phyloP scores from a whole-genome alignment of 2,797 vertebrate genomes.

The Kryptopterus vitreolus region DNA sequence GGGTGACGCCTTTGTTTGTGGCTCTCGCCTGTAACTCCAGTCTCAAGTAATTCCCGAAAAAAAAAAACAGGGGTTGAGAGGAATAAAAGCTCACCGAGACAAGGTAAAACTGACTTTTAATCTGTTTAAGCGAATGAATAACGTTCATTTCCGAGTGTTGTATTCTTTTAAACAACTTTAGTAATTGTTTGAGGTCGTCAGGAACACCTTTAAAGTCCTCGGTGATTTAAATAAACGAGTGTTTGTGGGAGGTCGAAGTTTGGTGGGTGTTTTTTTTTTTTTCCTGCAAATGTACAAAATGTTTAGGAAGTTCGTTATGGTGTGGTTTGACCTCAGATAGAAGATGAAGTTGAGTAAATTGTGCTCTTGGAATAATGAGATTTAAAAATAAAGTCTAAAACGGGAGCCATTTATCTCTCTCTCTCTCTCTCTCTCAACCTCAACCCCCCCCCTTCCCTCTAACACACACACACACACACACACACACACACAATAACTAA shows the following conservation, averaged over 20 bases:
- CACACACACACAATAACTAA: not conserved
- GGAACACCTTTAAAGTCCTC: not conserved
- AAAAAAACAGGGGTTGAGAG: conserved; percentile 44
- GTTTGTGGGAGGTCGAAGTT: conserved; percentile 1
- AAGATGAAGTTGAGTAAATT: too few relatives aligned
- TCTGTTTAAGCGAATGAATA: not conserved
- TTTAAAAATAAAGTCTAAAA: not conserved
- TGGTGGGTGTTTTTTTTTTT: not conserved
- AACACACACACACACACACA: too few relatives aligned
- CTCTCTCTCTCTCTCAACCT: conserved; percentile 16
- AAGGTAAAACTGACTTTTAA: conserved; percentile 51
- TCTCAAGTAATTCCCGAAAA: conserved; percentile 44
- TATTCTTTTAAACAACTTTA: not conserved
- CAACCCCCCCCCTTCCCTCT: too few relatives aligned
- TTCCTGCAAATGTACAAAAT: not conserved
- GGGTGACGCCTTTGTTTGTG: conserved; percentile 32
- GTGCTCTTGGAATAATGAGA: not conserved
- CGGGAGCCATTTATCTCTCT: conserved; percentile 7
- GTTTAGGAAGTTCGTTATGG: not conserved
- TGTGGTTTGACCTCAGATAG: not conserved
- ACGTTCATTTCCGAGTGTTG: not conserved
- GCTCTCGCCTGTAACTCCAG: conserved; percentile 40
- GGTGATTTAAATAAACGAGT: conserved; percentile 2
- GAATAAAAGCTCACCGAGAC: conserved; percentile 38
- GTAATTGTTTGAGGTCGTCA: not conserved